Evolutionary conservation across 1,140 invertebrate genomes (phyloP).

Genomic region (Paracyclopina nana): DNA sequence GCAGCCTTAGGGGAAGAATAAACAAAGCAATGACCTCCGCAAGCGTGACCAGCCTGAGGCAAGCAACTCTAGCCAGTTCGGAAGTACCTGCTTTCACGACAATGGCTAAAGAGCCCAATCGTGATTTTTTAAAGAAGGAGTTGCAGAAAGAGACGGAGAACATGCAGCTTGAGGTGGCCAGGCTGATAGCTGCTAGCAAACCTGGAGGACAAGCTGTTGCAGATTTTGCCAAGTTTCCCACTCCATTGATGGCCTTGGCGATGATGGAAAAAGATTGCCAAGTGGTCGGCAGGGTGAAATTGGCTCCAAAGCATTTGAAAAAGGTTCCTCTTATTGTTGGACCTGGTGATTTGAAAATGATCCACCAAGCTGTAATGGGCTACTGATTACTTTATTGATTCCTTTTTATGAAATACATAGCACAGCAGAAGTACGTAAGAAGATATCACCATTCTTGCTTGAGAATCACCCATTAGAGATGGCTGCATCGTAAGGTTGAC

Average conservation of each 20-base stretch:
- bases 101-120: not conserved
- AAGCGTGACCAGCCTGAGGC: not conserved
- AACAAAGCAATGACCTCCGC: not conserved
- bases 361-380: not conserved
- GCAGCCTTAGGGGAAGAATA: not conserved
- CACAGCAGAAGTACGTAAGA: too few relatives aligned
- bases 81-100: not conserved
- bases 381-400: too few relatives aligned
- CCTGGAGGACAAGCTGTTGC: not conserved
- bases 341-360: not conserved
- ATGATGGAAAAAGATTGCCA: not conserved
- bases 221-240: not conserved
- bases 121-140: not conserved
- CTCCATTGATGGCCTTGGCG: not conserved
- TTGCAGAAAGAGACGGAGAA: not conserved
- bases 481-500: too few relatives aligned
- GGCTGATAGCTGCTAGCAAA: not conserved
- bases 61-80: not conserved
- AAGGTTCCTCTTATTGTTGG: not conserved
- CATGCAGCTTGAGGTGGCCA: not conserved
- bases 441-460: too few relatives aligned
- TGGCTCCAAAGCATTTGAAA: not conserved
- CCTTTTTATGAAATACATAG: too few relatives aligned
- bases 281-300: not conserved
- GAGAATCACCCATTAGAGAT: too few relatives aligned